phyloP scores from a whole-genome alignment of 2,113 vertebrate species.

The Gymnarchus niloticus region DNA sequence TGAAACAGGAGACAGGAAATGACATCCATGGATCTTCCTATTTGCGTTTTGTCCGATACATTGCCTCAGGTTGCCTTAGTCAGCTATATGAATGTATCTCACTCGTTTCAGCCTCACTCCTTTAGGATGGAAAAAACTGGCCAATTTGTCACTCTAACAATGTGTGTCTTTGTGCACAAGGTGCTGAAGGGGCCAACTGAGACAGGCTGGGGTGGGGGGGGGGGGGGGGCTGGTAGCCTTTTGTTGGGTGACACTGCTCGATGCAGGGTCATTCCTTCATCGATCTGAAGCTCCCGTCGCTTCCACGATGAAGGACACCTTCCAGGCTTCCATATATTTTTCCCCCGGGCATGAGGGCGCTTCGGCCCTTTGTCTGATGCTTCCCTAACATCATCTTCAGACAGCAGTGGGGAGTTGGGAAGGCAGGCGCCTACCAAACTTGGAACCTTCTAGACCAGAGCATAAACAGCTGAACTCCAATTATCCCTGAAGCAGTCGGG shows the following conservation, averaged over 20 bases:
- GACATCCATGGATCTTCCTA: background rate
- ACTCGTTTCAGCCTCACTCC: background rate
- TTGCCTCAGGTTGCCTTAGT: background rate
- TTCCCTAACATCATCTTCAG: background rate
- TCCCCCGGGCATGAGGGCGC: background rate
- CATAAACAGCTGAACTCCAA: slow-evolving; percentile 7
- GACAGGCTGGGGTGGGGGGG: background rate
- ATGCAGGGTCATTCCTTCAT: background rate
- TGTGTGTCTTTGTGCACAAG: background rate
- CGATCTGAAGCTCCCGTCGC: background rate
- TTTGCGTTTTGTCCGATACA: background rate
- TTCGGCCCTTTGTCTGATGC: background rate
- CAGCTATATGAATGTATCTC: background rate
- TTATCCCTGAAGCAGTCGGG: slow-evolving; percentile 2
- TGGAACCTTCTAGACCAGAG: background rate
- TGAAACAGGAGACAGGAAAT: background rate
- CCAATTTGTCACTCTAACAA: background rate
- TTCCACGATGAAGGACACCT: background rate
- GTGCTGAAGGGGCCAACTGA: background rate
- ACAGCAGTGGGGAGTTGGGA: background rate
- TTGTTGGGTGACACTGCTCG: background rate
- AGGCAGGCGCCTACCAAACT: background rate
- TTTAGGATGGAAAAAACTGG: background rate
- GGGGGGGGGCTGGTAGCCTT: background rate
- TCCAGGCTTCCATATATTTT: background rate